Conservation (phyloP, 2,113 vertebrate genomes). For the Theristicus caerulescens region DNA sequence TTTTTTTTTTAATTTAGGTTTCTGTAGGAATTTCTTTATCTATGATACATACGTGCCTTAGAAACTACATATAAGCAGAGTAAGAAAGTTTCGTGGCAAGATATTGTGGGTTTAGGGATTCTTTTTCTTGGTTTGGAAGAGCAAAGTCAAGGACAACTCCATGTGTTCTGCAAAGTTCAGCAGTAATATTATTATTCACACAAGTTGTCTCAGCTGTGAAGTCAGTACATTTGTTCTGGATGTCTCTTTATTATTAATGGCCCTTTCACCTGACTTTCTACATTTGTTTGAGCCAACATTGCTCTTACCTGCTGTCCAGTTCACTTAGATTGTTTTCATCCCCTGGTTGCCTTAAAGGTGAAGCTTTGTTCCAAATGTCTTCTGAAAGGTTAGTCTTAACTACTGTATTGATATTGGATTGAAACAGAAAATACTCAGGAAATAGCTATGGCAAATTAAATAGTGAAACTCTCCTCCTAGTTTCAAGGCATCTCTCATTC, state of each 20-base stretch:
- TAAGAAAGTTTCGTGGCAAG: neutral
- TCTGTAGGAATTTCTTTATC: neutral
- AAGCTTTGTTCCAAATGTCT: slow-evolving; percentile 41
- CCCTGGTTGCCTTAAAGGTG: slow-evolving; percentile 41
- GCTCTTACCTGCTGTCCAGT: slow-evolving; percentile 32
- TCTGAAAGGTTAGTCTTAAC: slow-evolving; percentile 40
- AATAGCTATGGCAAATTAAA: neutral
- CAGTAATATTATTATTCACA: slow-evolving; percentile 62
- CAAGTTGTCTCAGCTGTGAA: slow-evolving; percentile 48
- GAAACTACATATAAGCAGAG: neutral
- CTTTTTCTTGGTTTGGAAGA: neutral
- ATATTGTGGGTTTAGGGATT: neutral
- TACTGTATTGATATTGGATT: neutral
- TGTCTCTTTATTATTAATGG: slow-evolving; percentile 62
- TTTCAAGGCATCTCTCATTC: neutral
- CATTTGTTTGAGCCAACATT: slow-evolving; percentile 28
- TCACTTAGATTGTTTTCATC: slow-evolving; percentile 21
- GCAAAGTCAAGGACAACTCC: slow-evolving; percentile 54
- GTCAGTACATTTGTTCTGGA: slow-evolving; percentile 53
- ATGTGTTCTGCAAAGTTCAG: slow-evolving; percentile 54
- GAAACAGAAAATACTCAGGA: neutral
- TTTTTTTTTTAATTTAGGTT: neutral
- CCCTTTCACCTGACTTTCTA: slow-evolving; percentile 30
- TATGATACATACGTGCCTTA: neutral
- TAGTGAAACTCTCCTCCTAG: neutral